These are phyloP conservation scores for Charaxes varanes DNA, from an alignment of 1,140 invertebrate species.

Conservation along the genomic window DNA sequence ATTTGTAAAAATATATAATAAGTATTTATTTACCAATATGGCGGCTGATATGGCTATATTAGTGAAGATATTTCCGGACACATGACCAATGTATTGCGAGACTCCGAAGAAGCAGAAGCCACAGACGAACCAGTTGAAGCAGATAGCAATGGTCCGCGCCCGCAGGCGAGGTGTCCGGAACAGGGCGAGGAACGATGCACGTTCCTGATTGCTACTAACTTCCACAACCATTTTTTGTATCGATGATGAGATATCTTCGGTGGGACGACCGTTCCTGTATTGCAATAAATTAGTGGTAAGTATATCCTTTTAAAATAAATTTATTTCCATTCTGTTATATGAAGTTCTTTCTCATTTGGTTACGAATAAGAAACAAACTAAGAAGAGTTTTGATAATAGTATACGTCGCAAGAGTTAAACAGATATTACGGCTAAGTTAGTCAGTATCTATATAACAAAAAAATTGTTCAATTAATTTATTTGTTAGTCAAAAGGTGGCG, in stretches of 20 bases:
- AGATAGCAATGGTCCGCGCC: conserved; percentile 81
- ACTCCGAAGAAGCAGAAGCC: conserved; percentile 85
- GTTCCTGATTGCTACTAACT: conserved; percentile 42
- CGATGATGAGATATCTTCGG: conserved; percentile 67
- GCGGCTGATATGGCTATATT: conserved; percentile 82
- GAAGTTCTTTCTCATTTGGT: too few species aligned
- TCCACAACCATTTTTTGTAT: conserved; percentile 51
- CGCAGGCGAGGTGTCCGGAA: conserved; percentile 83
- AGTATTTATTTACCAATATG: conserved; percentile 69
- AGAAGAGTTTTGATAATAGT: too few species aligned
- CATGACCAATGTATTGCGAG: conserved; percentile 82
- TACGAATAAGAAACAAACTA: too few species aligned
- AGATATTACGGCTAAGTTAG: too few species aligned
- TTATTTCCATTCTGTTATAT: too few species aligned
- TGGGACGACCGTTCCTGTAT: conserved; percentile 72
- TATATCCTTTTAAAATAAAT: conserved; percentile 4
- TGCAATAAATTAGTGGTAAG: conserved; percentile 43
- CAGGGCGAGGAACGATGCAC: conserved; percentile 79
- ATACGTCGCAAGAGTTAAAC: too few species aligned
- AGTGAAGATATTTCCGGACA: conserved; percentile 82
- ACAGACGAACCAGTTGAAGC: conserved; percentile 83
- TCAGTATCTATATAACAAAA: too few species aligned
- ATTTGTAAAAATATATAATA: conserved; percentile 1
- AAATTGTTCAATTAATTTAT: too few species aligned
- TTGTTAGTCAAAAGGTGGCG: too few species aligned